Percentiles rank a stretch among this genome's conserved stretches.
Evolutionary conservation across 2,888 invertebrate genomes (phyloP).

Genomic region (Pyrochroa serraticornis): DNA sequence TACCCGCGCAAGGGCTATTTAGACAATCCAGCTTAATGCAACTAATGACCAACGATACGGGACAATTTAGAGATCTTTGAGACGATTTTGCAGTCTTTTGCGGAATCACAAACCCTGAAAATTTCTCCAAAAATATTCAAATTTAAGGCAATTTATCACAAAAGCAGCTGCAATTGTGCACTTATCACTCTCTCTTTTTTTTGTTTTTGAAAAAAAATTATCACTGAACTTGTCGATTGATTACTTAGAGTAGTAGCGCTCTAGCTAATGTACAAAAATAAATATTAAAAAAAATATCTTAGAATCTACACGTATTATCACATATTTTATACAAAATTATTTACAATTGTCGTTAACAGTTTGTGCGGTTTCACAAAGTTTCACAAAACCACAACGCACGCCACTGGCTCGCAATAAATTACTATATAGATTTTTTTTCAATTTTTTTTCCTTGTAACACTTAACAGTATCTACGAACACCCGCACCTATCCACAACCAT

Average conservation of each 20-base stretch:
- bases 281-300: slow-evolving; percentile 39
- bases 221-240: slow-evolving; percentile 12
- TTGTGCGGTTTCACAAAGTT: neutral
- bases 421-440: slow-evolving; percentile 2
- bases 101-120: slow-evolving; percentile 28
- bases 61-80: too few relatives aligned
- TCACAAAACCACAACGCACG: slow-evolving; percentile 1
- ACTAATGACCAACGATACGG: too few relatives aligned
- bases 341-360: slow-evolving; percentile 34
- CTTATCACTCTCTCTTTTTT: slow-evolving; percentile 16
- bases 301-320: slow-evolving; percentile 40
- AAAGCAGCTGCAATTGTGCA: slow-evolving; percentile 29
- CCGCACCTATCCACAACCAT: slow-evolving; percentile 96
- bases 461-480: slow-evolving; percentile 70
- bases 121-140: slow-evolving; percentile 37
- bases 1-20: too few relatives aligned
- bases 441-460: neutral
- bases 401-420: slow-evolving; percentile 1
- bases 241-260: slow-evolving; percentile 13
- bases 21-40: too few relatives aligned
- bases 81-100: slow-evolving; percentile 15
- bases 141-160: slow-evolving; percentile 42
- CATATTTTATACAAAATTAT: slow-evolving; percentile 46
- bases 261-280: slow-evolving; percentile 43
- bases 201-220: slow-evolving; percentile 15